Percentiles rank a stretch among this genome's conserved stretches.
Evolutionary conservation across 1,140 invertebrate genomes (phyloP).

Genomic region (Anastrepha ludens): DNA sequence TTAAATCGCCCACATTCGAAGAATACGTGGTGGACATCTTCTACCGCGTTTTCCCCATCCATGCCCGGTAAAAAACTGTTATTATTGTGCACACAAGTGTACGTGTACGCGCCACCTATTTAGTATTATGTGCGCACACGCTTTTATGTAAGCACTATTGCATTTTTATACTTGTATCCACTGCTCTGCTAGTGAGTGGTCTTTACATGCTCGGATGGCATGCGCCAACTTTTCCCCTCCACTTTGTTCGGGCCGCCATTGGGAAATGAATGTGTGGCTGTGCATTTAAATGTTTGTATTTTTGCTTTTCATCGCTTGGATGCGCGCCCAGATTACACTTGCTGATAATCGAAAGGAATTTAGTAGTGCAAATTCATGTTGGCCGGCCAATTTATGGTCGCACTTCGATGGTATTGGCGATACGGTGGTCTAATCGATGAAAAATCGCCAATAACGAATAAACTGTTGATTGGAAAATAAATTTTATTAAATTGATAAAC

Average conservation of each 20-base stretch:
- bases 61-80: too few relatives aligned
- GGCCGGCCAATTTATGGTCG: neutral
- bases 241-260: neutral
- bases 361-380: constrained; percentile 20
- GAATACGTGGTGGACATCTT: too few relatives aligned
- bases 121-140: neutral
- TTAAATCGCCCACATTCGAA: too few relatives aligned
- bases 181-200: neutral
- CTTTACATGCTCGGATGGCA: neutral
- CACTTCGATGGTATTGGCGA: constrained; percentile 1
- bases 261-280: neutral
- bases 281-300: neutral
- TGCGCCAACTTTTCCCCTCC: constrained; percentile 1
- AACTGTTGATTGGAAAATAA: constrained; percentile 1
- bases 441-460: neutral
- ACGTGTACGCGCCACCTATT: neutral
- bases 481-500: too few relatives aligned
- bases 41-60: too few relatives aligned
- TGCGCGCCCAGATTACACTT: constrained; percentile 29
- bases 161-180: neutral
- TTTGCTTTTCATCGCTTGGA: constrained; percentile 28
- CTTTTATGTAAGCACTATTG: neutral
- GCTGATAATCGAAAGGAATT: constrained; percentile 7
- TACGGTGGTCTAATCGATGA: constrained; percentile 26
- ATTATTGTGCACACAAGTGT: too few relatives aligned